Base-by-base conservation (phyloP, 92 coral and sea anemone genomes). In the Zoanthus solanderi region DNA sequence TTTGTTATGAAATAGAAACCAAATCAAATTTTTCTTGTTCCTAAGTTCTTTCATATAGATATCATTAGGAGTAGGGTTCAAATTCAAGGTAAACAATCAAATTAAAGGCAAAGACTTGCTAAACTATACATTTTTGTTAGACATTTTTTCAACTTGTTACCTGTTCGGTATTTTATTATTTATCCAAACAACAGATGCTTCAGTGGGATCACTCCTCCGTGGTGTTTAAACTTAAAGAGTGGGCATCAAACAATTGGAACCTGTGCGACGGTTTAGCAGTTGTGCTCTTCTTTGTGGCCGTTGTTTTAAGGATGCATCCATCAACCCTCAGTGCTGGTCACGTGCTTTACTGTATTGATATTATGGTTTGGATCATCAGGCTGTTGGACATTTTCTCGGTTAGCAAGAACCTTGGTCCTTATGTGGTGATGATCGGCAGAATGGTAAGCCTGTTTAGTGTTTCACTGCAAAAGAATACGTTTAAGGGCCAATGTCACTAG, bases 281-380 rank as follows among this genome's bases (percentile, higher is more conserved):
- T 8, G 54, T 89, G 37, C 53, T 94, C 66, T 94, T 94, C 71
- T 94, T 94, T 76, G 60, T 87, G 29, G 98, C 94, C 54, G 91
- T 87, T 30, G 98, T 84, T 17, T 78, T 94, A 83, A 85, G 98
- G 71, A 85, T 94, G 71, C 86, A 91, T 52, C 90, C 98, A 12
- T 69, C 78, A 45, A 94, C 98, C 3, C 42, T 90, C 18, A 76
- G 63, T 52, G 88, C 94, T 2, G 95, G 98, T 69, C 98, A 94
- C 88, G 83, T 89, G 80, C 48, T 94, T 10, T 94, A 94, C 89
- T 90, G 98, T 87, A 79, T 94, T 76, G 98, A 94, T 46, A 91
- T 93, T 90, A 94, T 94, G 98, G 87, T 94, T 78, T 94, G 98
- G 98, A 94, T 94, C 76, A 93, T 94, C 80, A 89, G 98, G 60